Evolutionary conservation across 2,888 invertebrate genomes (phyloP).

Genomic region (Cybosia mesomella): DNA sequence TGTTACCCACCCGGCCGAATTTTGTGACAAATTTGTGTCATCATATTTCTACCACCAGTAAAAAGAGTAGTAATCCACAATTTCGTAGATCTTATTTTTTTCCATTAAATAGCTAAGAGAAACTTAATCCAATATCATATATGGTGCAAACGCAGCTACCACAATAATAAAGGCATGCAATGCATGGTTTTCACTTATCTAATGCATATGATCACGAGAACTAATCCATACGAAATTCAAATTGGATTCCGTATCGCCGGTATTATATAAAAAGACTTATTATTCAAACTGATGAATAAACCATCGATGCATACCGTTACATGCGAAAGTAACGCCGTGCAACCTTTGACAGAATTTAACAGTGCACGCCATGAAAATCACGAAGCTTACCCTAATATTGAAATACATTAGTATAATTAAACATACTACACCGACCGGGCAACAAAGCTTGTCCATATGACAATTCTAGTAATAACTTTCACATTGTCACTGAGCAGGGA

Average conservation of each 20-base stretch:
- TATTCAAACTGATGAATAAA: constrained; percentile 53
- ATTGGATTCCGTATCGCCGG: constrained; percentile 37
- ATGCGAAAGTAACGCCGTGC: constrained; percentile 40
- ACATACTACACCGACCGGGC: constrained; percentile 32
- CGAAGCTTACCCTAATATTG: constrained; percentile 37
- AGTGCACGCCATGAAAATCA: constrained; percentile 26
- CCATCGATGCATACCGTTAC: constrained; percentile 45
- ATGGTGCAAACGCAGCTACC: too few relatives aligned
- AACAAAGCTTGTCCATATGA: constrained; percentile 61
- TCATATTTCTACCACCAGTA: too few relatives aligned
- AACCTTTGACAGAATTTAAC: constrained; percentile 53
- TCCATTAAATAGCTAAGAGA: too few relatives aligned
- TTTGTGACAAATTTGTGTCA: too few relatives aligned
- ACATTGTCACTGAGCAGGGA: constrained; percentile 51
- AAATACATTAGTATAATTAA: constrained; percentile 63
- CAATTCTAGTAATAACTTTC: constrained; percentile 64
- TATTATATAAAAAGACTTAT: constrained; percentile 43
- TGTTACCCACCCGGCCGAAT: too few relatives aligned
- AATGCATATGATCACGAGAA: constrained; percentile 28
- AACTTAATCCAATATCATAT: too few relatives aligned
- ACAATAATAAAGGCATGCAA: constrained; percentile 26
- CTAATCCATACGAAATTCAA: constrained; percentile 47
- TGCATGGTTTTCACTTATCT: constrained; percentile 27
- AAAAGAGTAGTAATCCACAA: too few relatives aligned
- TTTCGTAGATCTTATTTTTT: too few relatives aligned